phyloP scores from a whole-genome alignment of 2,888 invertebrate species.

The Pseudococcus jackbeardsleyi region DNA sequence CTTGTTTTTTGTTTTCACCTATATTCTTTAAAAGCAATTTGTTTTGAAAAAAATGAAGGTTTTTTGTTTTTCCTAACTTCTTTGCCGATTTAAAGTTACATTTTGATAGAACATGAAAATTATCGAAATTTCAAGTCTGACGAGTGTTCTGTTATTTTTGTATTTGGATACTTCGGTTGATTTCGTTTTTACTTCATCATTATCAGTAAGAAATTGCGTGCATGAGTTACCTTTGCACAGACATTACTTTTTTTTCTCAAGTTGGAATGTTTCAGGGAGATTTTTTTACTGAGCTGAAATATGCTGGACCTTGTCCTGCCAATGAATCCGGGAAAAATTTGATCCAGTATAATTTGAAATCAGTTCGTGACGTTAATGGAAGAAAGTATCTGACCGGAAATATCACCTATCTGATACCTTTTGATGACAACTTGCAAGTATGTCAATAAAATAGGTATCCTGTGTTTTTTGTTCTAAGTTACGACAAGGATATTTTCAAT shows the following conservation, averaged over 20 bases:
- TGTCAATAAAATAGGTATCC: neutral
- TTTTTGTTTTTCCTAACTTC: neutral
- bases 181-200: neutral
- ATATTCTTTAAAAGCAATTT: neutral
- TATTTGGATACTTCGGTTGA: neutral
- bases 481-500: no score
- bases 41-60: neutral
- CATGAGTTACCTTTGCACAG: neutral
- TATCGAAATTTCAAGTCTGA: neutral
- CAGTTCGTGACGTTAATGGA: neutral
- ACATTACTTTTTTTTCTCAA: neutral
- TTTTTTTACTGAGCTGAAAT: constrained; percentile 12
- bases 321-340: constrained; percentile 14
- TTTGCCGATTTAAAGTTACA: neutral
- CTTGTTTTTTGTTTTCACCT: neutral
- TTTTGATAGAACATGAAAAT: neutral
- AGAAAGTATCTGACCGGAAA: neutral
- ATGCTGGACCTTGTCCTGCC: neutral
- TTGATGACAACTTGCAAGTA: constrained; percentile 6
- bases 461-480: no score
- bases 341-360: constrained; percentile 34
- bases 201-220: constrained; percentile 4
- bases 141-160: neutral
- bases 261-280: neutral
- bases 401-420: constrained; percentile 28